Evolutionary conservation across 2,888 invertebrate genomes (phyloP).

Genomic region (Eurois occulta): DNA sequence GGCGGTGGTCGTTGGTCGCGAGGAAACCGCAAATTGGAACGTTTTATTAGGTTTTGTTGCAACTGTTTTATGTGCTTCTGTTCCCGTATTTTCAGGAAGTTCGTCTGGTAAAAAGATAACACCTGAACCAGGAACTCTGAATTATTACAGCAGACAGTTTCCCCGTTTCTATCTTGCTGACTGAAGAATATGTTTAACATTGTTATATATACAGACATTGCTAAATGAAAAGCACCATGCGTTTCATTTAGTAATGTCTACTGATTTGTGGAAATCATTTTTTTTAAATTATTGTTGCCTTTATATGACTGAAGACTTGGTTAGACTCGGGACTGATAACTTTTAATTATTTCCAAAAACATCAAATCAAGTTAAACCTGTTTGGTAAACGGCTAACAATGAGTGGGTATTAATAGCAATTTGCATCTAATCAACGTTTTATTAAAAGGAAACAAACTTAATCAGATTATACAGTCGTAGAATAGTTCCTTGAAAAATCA

Average conservation of each 20-base stretch:
- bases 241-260: neutral
- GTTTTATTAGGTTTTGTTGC: conserved; percentile 59
- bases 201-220: no score
- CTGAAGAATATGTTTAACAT: neutral
- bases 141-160: conserved; percentile 13
- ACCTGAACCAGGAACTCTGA: conserved; percentile 9
- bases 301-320: no score
- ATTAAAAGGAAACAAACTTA: neutral
- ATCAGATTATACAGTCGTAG: neutral
- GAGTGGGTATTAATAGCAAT: neutral
- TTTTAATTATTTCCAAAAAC: neutral
- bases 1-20: conserved; percentile 14
- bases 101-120: conserved; percentile 32
- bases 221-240: no score
- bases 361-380: neutral
- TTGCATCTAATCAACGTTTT: neutral
- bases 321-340: neutral
- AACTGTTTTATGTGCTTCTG: conserved; percentile 48
- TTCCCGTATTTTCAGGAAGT: conserved; percentile 33
- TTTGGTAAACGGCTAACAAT: neutral
- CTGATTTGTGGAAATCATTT: neutral
- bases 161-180: neutral
- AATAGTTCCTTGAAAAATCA: neutral
- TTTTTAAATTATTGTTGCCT: neutral
- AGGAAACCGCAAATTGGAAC: conserved; percentile 53